A percentile compares a stretch with the other conserved stretches of the same genome.
These are phyloP conservation scores for Lasaia peninsularis DNA, from an alignment of 1,140 invertebrate genomes.

Conservation along the genomic window DNA sequence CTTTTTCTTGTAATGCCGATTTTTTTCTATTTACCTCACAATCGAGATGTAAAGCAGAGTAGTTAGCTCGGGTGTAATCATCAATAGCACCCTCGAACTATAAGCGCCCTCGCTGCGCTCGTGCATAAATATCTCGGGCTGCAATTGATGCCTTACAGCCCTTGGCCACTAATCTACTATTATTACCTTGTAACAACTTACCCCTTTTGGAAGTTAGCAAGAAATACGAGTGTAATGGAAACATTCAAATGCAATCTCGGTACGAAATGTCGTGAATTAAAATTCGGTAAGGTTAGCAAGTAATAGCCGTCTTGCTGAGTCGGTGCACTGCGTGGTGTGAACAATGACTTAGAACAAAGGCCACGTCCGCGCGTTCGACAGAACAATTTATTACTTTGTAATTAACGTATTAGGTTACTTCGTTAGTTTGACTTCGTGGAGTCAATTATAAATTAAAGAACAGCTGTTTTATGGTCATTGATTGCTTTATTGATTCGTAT, in stretches of 20 bases:
- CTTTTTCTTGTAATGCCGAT: no score
- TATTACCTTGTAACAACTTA: no score
- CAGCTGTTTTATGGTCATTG: not conserved
- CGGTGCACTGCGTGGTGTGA: slow-evolving; percentile 25
- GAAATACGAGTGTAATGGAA: slow-evolving; percentile 30
- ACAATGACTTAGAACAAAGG: slow-evolving; percentile 35
- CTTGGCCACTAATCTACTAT: no score
- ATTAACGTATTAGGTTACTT: slow-evolving; percentile 8
- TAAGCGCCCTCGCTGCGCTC: no score
- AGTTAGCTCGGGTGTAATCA: no score
- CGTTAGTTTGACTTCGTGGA: slow-evolving; percentile 3
- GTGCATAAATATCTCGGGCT: no score
- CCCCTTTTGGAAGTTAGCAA: no score
- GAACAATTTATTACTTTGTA: slow-evolving; percentile 1
- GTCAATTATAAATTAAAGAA: slow-evolving; percentile 2
- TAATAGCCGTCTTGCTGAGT: slow-evolving; percentile 35
- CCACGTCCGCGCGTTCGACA: slow-evolving; percentile 14
- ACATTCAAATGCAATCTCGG: slow-evolving; percentile 24
- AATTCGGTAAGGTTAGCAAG: slow-evolving; percentile 55
- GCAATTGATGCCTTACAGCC: no score
- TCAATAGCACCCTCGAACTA: no score
- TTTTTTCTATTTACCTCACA: no score
- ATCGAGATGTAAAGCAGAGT: no score
- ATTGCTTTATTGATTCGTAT: no score
- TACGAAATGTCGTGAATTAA: slow-evolving; percentile 48